A percentile compares a stretch with the other conserved stretches of the same genome.
Evolutionary conservation across 1,140 invertebrate genomes (phyloP).

Genomic region (Pemphigus obesinymphae): DNA sequence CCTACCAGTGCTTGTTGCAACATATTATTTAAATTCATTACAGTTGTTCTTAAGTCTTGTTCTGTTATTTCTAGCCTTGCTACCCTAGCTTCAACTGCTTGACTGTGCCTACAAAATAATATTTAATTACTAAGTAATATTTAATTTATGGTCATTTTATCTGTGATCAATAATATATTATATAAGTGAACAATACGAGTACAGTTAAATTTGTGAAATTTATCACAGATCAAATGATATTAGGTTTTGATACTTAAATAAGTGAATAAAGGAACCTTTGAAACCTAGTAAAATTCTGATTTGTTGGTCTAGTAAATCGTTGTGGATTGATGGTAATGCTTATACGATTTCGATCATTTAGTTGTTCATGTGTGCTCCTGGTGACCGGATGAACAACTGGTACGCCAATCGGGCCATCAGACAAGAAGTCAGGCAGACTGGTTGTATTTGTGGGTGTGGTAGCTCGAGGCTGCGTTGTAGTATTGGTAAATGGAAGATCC

Average conservation of each 20-base stretch:
- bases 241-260: background rate
- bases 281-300: constrained; percentile 22
- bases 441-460: constrained; percentile 52
- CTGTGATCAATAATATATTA: background rate
- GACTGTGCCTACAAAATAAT: constrained; percentile 19
- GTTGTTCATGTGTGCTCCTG: background rate
- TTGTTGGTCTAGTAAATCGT: background rate
- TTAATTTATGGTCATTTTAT: background rate
- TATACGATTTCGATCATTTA: constrained; percentile 25
- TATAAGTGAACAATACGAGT: background rate
- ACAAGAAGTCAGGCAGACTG: constrained; percentile 67
- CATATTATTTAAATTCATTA: constrained; percentile 37
- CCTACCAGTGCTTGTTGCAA: constrained; percentile 29
- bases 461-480: constrained; percentile 40
- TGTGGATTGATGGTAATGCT: constrained; percentile 15
- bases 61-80: constrained; percentile 29
- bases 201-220: background rate
- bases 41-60: constrained; percentile 31
- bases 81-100: constrained; percentile 14
- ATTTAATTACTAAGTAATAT: background rate
- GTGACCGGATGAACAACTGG: constrained; percentile 42
- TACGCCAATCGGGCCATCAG: constrained; percentile 60
- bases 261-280: background rate
- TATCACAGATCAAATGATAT: background rate
- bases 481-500: constrained; percentile 49